Base-by-base conservation (phyloP, 1,140 invertebrate species). In the Drosophila auraria region DNA sequence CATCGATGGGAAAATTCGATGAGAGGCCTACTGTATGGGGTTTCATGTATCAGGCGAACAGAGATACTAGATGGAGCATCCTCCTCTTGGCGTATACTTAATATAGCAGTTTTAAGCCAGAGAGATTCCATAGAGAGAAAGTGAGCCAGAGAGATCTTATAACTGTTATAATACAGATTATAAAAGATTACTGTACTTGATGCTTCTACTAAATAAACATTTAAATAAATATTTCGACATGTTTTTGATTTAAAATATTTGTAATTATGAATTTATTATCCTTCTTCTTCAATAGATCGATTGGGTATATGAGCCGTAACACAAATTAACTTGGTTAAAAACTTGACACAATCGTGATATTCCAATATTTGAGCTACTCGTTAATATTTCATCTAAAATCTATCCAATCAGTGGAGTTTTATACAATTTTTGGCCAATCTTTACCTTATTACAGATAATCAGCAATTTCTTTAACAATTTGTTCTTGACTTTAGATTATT, bases 171-270 rank as follows among this genome's bases (percentile, higher is more conserved):
- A 6, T 30, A 5, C 1, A 6, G 20, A 20, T 20, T 20, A 20
- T 20, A 20, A 87, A 72, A 49, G 53, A 83, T 74, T 78, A 87
- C 54, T 87, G 83, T 87, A 89, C 83, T 89, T 87, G 83, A 87
- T 89, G 80, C 83, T 87, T 87, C 77, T 78, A 87, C 83, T 87
- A 87, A 63, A 80, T 87, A 87, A 84, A 64, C 25, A 6, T 30
- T 30, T 38, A 36, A 54, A 54, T 36, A 27, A n/a, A 42, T 20
- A 38, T n/a, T 20, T 50, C 1, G 12, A 23, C 12, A 14, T 33
- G 7, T 25, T 36, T 20, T 12, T 33, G 12, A 7, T 56, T 59
- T 50, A 45, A 66, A 49, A 64, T 69, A 64, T 50, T 38, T 65
- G 23, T 38, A 62, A 8, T 27, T 38, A 50, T 27, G n/a, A 12